Evolutionary conservation across 64 coral and sea anemone species (phyloP).

Genomic region (Pocillopora verrucosa): DNA sequence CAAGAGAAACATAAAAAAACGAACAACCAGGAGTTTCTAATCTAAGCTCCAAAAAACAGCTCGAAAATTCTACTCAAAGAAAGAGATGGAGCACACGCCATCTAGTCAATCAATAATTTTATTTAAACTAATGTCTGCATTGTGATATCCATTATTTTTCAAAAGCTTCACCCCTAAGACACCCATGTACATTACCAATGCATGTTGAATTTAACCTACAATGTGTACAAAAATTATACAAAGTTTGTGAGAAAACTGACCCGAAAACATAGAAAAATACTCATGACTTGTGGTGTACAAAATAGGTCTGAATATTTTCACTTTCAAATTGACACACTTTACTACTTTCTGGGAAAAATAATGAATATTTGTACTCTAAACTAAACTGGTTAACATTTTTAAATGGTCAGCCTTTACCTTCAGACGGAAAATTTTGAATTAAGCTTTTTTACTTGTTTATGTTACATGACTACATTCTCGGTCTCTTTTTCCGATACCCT

Average conservation of each 20-base stretch:
- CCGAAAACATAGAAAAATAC: constrained; percentile 27
- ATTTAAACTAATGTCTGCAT: no score
- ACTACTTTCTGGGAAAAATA: not conserved
- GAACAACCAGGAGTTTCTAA: no score
- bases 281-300: constrained; percentile 1
- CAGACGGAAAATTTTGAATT: no score
- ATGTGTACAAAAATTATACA: constrained; percentile 30
- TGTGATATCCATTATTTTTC: no score
- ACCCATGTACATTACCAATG: not conserved
- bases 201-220: not conserved
- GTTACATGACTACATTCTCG: no score
- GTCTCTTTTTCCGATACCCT: no score
- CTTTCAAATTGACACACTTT: not conserved
- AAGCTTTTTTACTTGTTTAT: no score
- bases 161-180: not conserved
- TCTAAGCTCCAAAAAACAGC: no score
- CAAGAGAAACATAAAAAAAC: no score
- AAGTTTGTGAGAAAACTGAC: constrained; percentile 3
- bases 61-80: no score
- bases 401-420: not conserved
- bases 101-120: no score
- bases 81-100: no score
- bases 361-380: not conserved
- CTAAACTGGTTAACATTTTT: not conserved
- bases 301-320: not conserved